Base-by-base conservation (phyloP, 2,888 invertebrate species). In the Tinea trinotella region DNA sequence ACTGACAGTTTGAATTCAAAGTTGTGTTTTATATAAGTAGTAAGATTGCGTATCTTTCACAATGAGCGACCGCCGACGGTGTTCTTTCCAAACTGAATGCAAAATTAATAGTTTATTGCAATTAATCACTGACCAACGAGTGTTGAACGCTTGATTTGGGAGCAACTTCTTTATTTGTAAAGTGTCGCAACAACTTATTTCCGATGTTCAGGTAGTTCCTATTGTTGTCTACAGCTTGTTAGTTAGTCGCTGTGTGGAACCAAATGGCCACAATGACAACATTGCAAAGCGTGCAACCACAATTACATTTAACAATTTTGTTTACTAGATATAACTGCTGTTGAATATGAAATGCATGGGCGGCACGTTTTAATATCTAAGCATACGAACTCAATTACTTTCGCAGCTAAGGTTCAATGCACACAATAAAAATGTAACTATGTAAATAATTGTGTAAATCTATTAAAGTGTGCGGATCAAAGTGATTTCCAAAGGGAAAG, bases 11-110 rank as follows among this genome's bases (percentile, higher is more conserved):
- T 62, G 63, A 63, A 67, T 62, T 69, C 70, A 61, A 64, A 57
- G 62, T 59, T 66, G 70, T 77, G 68, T 74, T 83, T 84, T 84
- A 83, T 84, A 84, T 82, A 82, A 81, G 74, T 64, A 58, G 60
- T 19, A 6, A 59, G 65, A 66, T 81, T 78, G 82, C 79, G 62
- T 65, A 61, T 58, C 66, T 84, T 80, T 76, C 80, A 70, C 78
- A 82, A 83, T 60, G 56, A 18, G 18, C 13, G 24, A 13, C 20
- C 36, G 12, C 30, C 17, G 22, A 54, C 54, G 17, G 48, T 48
- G 46, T 18, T 46, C 46, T 46, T 19, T 46, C 17, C n/a, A 46
- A 46, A 19, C 46, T 17, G 15, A 19, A 40, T n/a, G 18, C 19
- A 19, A 19, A 46, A 19, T 17, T 15, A 46, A 46, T 46, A 19